Conservation (phyloP, 2,888 invertebrate genomes). For the Tetrapedia diversipes region DNA sequence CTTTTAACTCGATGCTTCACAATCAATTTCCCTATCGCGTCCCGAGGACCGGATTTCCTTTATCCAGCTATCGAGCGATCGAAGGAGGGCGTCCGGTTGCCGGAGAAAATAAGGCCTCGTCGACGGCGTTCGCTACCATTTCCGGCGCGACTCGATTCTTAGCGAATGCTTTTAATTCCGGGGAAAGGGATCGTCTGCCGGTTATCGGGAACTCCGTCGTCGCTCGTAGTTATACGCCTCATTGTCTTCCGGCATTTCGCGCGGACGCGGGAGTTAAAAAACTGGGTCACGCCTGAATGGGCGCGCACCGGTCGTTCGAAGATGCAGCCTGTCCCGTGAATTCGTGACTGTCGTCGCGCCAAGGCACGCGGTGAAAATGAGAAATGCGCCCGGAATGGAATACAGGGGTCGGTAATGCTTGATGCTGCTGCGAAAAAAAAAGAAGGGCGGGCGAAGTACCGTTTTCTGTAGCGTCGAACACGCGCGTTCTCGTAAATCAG, state of each 20-base stretch:
- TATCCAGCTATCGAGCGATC: background rate
- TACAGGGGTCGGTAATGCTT: too few relatives aligned
- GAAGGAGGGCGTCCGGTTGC: background rate
- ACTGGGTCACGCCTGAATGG: conserved; percentile 42
- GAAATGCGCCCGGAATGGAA: background rate
- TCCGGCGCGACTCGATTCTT: background rate
- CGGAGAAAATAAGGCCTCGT: background rate
- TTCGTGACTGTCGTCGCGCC: background rate
- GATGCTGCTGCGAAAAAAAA: too few relatives aligned
- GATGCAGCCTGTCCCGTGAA: background rate
- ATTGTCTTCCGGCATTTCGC: conserved; percentile 29
- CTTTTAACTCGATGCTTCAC: conserved; percentile 3
- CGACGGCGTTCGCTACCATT: background rate
- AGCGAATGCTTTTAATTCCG: conserved; percentile 5
- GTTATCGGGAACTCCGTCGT: conserved; percentile 15
- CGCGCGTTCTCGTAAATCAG: conserved; percentile 48
- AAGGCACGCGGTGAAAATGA: background rate
- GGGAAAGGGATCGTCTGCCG: conserved; percentile 1
- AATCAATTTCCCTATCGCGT: conserved; percentile 24
- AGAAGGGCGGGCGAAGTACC: conserved; percentile 12
- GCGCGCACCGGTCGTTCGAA: background rate
- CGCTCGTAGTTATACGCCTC: conserved; percentile 24
- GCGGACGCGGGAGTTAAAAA: conserved; percentile 22
- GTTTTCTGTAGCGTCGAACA: conserved; percentile 9
- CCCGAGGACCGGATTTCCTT: background rate